Evolutionary conservation across 2,113 vertebrate species (phyloP).

Genomic region (Catagonus wagneri): DNA sequence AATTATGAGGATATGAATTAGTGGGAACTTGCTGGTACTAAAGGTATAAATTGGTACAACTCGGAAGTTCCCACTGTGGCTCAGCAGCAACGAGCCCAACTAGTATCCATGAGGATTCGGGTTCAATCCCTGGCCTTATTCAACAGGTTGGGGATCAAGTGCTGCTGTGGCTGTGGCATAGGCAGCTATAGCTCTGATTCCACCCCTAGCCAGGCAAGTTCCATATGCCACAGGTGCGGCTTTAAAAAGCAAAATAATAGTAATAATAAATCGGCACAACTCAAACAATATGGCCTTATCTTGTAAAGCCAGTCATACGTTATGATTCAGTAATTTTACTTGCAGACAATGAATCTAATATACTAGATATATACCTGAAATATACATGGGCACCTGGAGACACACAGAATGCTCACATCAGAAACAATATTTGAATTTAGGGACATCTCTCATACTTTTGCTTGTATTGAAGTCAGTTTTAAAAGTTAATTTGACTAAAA

Average conservation of each 20-base stretch:
- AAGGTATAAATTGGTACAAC: not conserved
- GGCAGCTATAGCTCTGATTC: too few relatives aligned
- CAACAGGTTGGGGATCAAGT: too few relatives aligned
- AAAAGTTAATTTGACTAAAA: not conserved
- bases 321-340: conserved; percentile 21
- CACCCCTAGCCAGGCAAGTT: too few relatives aligned
- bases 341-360: not conserved
- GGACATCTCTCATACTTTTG: not conserved
- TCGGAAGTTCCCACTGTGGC: too few relatives aligned
- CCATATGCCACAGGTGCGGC: too few relatives aligned
- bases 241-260: too few relatives aligned
- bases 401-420: not conserved
- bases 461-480: not conserved
- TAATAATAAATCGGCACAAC: not conserved
- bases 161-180: too few relatives aligned
- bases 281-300: not conserved
- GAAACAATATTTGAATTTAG: not conserved
- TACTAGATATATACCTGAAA: not conserved
- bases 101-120: too few relatives aligned
- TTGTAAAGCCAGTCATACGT: not conserved
- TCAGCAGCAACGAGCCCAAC: too few relatives aligned
- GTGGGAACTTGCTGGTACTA: not conserved
- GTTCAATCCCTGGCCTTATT: too few relatives aligned
- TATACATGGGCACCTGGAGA: not conserved
- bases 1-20: not conserved